A percentile compares a stretch with the other conserved stretches of the same genome.
Conservation (phyloP, 1,140 invertebrate genomes). For the Nasonia vitripennis region DNA sequence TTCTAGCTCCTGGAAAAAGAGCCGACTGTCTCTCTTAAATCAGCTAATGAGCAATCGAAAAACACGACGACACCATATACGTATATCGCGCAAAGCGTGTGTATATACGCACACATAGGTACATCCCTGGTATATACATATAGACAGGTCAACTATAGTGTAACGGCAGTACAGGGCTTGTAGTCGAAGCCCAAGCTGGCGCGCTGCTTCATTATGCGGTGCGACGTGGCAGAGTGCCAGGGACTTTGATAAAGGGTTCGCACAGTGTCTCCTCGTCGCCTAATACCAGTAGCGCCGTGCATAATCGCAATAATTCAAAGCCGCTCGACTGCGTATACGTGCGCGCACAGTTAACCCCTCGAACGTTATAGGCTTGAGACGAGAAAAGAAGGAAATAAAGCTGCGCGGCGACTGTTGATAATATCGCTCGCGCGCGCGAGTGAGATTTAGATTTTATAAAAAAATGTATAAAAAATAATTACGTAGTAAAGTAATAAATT, state of each 20-base stretch:
- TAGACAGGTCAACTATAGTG: neutral
- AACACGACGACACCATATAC: neutral
- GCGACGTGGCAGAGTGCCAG: constrained; percentile 72
- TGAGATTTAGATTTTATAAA: too few relatives aligned
- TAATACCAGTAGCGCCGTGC: constrained; percentile 23
- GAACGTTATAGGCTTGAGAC: too few relatives aligned
- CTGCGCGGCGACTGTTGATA: too few relatives aligned
- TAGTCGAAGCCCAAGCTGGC: constrained; percentile 66
- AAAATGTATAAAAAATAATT: too few relatives aligned
- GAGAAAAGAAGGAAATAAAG: too few relatives aligned
- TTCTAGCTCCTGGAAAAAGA: too few relatives aligned
- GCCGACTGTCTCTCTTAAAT: neutral
- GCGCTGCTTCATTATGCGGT: constrained; percentile 73
- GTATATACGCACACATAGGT: too few relatives aligned
- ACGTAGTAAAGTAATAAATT: too few relatives aligned
- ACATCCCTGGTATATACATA: neutral
- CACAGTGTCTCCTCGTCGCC: constrained; percentile 52
- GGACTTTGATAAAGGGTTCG: constrained; percentile 70
- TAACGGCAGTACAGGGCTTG: constrained; percentile 18
- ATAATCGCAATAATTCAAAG: constrained; percentile 48
- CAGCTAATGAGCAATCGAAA: constrained; percentile 22
- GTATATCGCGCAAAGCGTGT: too few relatives aligned
- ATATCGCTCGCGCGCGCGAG: too few relatives aligned
- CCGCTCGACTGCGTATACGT: constrained; percentile 9
- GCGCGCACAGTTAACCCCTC: neutral